Conservation (phyloP, 2,888 invertebrate species). For the Phalera bucephala region DNA sequence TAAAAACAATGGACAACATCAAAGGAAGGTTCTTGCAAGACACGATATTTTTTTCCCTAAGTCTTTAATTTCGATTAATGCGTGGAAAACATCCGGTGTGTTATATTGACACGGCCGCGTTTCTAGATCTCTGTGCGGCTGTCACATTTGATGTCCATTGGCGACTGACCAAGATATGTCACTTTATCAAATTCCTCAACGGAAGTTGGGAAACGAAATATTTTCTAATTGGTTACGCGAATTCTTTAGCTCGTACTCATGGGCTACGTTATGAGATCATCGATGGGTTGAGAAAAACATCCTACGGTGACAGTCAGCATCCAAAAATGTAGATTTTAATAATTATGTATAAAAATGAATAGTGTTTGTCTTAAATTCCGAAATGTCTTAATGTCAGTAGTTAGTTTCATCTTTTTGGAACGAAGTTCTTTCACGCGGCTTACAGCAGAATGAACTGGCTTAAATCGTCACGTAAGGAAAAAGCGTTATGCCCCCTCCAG, state of each 20-base stretch:
- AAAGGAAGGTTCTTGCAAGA: constrained; percentile 21
- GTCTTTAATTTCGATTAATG: constrained; percentile 12
- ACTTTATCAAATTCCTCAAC: constrained; percentile 33
- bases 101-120: constrained; percentile 18
- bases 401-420: no score
- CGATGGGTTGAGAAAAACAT: constrained; percentile 22
- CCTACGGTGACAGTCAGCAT: constrained; percentile 17
- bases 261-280: constrained; percentile 32
- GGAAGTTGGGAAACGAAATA: constrained; percentile 46
- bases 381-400: no score
- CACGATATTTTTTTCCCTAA: constrained; percentile 12
- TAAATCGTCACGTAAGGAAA: no score
- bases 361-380: no score
- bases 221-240: constrained; percentile 37
- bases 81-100: constrained; percentile 37
- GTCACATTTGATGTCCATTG: constrained; percentile 44
- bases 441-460: no score
- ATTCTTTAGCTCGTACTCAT: constrained; percentile 33
- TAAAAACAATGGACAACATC: constrained; percentile 16
- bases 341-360: no score
- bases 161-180: constrained; percentile 46
- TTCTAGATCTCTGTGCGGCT: constrained; percentile 23
- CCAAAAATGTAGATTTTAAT: constrained; percentile 16
- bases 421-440: no score
- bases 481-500: no score